Percentiles rank a stretch among this genome's conserved stretches.
These are phyloP conservation scores for Ichneumon xanthorius DNA, from an alignment of 2,888 invertebrate genomes.

Conservation along the genomic window DNA sequence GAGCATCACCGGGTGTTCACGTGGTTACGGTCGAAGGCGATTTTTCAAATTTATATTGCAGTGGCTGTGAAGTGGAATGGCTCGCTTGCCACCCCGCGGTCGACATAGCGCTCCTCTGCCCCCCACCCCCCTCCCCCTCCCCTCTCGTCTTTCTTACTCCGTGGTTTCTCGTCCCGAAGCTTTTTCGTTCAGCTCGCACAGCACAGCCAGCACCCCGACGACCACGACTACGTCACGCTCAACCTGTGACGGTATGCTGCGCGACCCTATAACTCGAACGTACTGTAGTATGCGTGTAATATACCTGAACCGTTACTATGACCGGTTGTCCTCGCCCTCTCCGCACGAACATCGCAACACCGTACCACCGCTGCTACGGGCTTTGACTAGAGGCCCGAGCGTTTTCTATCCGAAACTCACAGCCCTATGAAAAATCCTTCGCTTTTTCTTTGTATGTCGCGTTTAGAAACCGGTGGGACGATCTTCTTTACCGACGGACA, in stretches of 20 bases:
- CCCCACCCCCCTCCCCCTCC: neutral
- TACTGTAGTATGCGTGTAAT: conserved; percentile 55
- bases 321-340: conserved; percentile 57
- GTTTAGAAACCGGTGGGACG: neutral
- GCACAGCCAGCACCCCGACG: conserved; percentile 17
- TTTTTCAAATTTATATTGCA: conserved; percentile 21
- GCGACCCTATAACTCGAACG: conserved; percentile 45
- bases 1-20: conserved; percentile 27
- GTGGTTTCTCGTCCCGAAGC: neutral
- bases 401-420: conserved; percentile 19
- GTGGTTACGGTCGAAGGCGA: conserved; percentile 12
- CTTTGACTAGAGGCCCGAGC: conserved; percentile 4
- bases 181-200: conserved; percentile 6
- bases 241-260: conserved; percentile 34
- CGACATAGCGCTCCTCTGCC: neutral
- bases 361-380: neutral
- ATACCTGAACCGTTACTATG: conserved; percentile 68
- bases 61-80: neutral
- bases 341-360: conserved; percentile 46
- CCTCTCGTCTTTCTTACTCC: conserved; percentile 4
- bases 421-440: neutral
- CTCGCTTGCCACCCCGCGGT: conserved; percentile 24
- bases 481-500: too few species aligned
- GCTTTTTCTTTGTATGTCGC: neutral
- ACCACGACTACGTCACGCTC: conserved; percentile 31